Evolutionary conservation across 2,797 vertebrate genomes (phyloP), one percentile per base, ranked within the genome.

Genomic region (Nothura maculosa): DNA sequence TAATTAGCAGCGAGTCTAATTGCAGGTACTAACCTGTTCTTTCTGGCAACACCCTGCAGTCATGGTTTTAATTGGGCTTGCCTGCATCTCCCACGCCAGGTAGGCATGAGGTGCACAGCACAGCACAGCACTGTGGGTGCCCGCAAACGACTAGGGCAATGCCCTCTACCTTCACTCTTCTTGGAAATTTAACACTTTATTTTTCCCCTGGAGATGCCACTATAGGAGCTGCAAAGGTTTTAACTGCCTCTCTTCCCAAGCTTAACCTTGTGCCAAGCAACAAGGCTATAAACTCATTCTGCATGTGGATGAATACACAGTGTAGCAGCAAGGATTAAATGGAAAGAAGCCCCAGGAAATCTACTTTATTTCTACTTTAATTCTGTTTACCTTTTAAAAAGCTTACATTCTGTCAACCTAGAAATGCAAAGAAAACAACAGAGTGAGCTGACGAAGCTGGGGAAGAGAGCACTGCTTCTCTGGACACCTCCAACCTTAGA

Each of bases 1-100:
- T 88, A 91, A 92, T 94, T 96, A 94, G 38, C 72, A 85, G 38
- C 12, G 22, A 50, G 21, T 75, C 93, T 92, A 93, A 94, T 90
- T 92, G 86, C 64, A 92, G 36, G 43, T 60, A 66, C 72, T 87
- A 78, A 87, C 63, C 34, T 92, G 54, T 45, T 91, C 64, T 89
- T 92, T 86, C 75, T 88, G 83, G 58, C 57, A 94, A 75, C 57
- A 70, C 32, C 64, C 68, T 80, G 60, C 78, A 74, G 83, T 82
- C 47, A 18, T 40, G 63, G 45, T 93, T 91, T 93, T 88, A 96
- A 94, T 88, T 91, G 89, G 61, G 32, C 43, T 86, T 67, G 54
- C 67, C 81, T 80, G 52, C 48, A 32, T 47, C 74, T 92, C 2
- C 0, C 63, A 54, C 55, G 67, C 55, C 63, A 80, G 55, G 12